A percentile compares a stretch with the other conserved stretches of the same genome.
phyloP scores from a whole-genome alignment of 2,888 invertebrate species.

The Dryomyza anilis region DNA sequence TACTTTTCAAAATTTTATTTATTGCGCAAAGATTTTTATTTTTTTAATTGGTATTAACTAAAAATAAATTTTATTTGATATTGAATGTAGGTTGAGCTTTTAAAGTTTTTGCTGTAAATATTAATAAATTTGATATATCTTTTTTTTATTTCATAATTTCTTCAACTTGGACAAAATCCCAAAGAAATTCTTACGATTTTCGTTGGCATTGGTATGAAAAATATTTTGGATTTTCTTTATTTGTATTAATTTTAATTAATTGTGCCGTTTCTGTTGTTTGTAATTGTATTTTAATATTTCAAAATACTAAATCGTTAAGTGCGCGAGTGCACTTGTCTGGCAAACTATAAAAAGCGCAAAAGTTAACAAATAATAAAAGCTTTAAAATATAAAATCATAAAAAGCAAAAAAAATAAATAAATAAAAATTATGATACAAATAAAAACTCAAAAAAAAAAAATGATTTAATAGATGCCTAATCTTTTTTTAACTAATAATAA shows the following conservation, averaged over 20 bases:
- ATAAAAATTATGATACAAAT: not conserved
- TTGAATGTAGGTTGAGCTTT: not conserved
- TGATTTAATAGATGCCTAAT: not conserved
- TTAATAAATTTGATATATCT: not conserved
- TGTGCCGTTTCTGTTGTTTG: not conserved
- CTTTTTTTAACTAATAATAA: too few relatives aligned
- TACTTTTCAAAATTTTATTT: not conserved
- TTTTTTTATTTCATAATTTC: not conserved
- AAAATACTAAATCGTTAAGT: too few relatives aligned
- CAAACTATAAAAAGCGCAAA: too few relatives aligned
- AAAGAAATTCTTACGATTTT: slow-evolving; percentile 52
- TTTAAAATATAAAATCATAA: not conserved
- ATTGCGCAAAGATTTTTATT: not conserved
- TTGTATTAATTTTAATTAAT: too few relatives aligned
- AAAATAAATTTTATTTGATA: not conserved
- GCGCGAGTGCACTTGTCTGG: too few relatives aligned
- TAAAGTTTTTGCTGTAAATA: too few relatives aligned
- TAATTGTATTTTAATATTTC: not conserved
- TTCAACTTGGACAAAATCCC: not conserved
- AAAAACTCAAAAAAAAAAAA: not conserved
- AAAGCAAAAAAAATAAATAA: not conserved
- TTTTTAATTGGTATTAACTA: not conserved
- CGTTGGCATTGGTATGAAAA: slow-evolving; percentile 46
- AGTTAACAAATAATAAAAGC: not conserved
- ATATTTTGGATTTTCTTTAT: too few relatives aligned